These are phyloP conservation scores for Drosophila guanche DNA, from an alignment of 1,140 invertebrate genomes.

Conservation along the genomic window DNA sequence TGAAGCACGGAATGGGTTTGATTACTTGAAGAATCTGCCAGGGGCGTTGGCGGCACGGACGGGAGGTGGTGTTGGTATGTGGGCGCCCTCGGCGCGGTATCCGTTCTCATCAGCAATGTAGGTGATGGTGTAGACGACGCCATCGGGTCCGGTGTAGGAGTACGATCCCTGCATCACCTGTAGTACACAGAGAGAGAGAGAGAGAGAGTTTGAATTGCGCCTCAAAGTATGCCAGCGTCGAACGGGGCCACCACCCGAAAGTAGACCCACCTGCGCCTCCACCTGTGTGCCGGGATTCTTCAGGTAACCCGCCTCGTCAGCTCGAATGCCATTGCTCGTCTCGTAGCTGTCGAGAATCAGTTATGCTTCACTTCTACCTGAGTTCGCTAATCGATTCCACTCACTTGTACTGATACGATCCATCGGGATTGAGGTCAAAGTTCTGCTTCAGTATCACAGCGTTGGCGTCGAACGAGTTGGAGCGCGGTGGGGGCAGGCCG, in stretches of 20 bases:
- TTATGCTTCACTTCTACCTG: neutral
- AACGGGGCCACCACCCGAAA: neutral
- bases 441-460: slow-evolving; percentile 84
- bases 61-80: slow-evolving; percentile 86
- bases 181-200: slow-evolving; percentile 65
- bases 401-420: slow-evolving; percentile 84
- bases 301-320: slow-evolving; percentile 86
- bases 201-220: slow-evolving; percentile 32
- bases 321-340: slow-evolving; percentile 86
- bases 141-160: slow-evolving; percentile 88
- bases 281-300: slow-evolving; percentile 84
- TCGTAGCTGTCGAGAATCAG: slow-evolving; percentile 85
- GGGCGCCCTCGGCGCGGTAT: slow-evolving; percentile 85
- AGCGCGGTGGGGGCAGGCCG: slow-evolving; percentile 62
- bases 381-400: slow-evolving; percentile 11
- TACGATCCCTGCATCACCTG: slow-evolving; percentile 86
- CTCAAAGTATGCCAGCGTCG: slow-evolving; percentile 18
- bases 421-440: slow-evolving; percentile 84
- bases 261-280: slow-evolving; percentile 84
- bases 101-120: slow-evolving; percentile 89
- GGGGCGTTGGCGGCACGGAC: slow-evolving; percentile 65
- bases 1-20: no score
- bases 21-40: slow-evolving; percentile 81
- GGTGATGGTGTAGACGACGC: slow-evolving; percentile 86
- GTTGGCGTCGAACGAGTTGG: slow-evolving; percentile 71